Evolutionary conservation across 2,113 vertebrate genomes (phyloP).

Genomic region (Aleadryas rufinucha): DNA sequence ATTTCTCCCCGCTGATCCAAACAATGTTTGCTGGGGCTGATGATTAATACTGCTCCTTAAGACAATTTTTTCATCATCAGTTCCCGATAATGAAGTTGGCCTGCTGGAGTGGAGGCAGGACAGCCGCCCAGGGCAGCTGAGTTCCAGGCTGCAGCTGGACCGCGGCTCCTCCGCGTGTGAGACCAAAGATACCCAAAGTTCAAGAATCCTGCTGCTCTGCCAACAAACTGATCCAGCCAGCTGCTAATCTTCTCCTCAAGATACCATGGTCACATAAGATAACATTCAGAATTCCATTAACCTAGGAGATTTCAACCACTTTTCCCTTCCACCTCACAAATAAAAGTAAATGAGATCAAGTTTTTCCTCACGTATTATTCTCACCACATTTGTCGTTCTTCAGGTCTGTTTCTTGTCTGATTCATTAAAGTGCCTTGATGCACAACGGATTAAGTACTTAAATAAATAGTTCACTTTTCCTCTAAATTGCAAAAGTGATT

Average conservation of each 20-base stretch:
- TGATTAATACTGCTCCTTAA: background rate
- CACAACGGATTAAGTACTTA: constrained; percentile 55
- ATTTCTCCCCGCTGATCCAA: background rate
- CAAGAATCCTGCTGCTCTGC: constrained; percentile 13
- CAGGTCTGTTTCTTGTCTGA: constrained; percentile 44
- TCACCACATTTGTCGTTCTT: background rate
- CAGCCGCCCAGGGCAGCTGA: background rate
- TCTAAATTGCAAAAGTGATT: constrained; percentile 44
- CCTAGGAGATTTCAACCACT: background rate
- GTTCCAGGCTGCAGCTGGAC: background rate
- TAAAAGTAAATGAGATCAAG: constrained; percentile 33
- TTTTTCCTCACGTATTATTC: background rate
- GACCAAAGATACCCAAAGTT: background rate
- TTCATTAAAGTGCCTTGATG: constrained; percentile 48
- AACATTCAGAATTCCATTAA: constrained; percentile 33
- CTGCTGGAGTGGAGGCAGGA: background rate
- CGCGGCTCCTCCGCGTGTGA: background rate
- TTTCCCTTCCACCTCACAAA: constrained; percentile 18
- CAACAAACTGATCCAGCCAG: constrained; percentile 14
- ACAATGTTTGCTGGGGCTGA: background rate
- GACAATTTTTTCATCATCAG: background rate
- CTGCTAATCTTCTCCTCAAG: constrained; percentile 35
- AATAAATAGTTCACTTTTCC: constrained; percentile 52
- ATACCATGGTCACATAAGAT: background rate
- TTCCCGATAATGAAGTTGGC: background rate